Evolutionary conservation across 2,113 vertebrate species (phyloP).

Genomic region (Odobenus rosmarus): DNA sequence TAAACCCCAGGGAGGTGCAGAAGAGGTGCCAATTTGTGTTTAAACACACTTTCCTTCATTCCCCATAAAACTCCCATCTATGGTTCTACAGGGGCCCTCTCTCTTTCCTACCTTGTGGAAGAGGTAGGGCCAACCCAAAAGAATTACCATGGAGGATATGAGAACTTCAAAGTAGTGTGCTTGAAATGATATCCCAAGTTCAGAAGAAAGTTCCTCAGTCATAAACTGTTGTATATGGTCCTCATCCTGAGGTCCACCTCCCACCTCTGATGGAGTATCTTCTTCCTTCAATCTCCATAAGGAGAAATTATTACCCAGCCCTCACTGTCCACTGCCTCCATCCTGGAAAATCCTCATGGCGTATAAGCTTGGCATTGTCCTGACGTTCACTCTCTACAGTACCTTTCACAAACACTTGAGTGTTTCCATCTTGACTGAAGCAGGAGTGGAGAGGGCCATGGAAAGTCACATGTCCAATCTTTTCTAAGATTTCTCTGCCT

Average conservation of each 20-base stretch:
- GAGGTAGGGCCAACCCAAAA: background rate
- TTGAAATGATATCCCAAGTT: background rate
- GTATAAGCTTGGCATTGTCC: background rate
- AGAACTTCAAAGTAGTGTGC: background rate
- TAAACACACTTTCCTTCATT: background rate
- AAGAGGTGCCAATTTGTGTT: background rate
- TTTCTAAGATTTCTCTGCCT: background rate
- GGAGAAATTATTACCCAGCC: background rate
- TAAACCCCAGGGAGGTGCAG: background rate
- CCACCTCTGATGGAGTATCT: background rate
- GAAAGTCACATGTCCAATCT: background rate
- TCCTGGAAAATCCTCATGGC: background rate
- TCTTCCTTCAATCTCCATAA: background rate
- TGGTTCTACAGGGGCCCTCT: background rate
- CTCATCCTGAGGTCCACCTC: background rate
- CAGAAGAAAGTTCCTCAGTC: background rate
- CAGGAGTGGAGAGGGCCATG: background rate
- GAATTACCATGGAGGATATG: background rate
- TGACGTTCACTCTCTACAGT: background rate
- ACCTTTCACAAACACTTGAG: background rate
- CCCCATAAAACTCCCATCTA: background rate
- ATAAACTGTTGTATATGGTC: background rate
- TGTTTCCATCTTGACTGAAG: background rate
- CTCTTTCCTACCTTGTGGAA: background rate
- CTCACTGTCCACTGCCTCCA: background rate